Percentiles rank a stretch among this genome's conserved stretches.
Conservation (phyloP, 2,113 vertebrate species). For the Pomatorhinus ruficollis region DNA sequence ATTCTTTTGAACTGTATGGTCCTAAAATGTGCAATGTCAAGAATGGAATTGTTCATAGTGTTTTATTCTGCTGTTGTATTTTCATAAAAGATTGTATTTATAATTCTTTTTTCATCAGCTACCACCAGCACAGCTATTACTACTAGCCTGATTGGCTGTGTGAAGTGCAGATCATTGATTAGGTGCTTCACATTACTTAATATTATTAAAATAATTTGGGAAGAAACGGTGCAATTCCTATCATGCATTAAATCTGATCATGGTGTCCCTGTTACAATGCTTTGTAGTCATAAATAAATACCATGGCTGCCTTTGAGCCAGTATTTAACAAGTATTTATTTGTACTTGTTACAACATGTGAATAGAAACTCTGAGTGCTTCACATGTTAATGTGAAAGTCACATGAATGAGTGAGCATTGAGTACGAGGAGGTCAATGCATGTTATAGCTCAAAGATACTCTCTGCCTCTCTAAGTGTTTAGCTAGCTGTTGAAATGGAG, state of each 20-base stretch:
- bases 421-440: not conserved
- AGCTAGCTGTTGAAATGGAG: not conserved
- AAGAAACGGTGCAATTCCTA: slow-evolving; percentile 37
- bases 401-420: slow-evolving; percentile 37
- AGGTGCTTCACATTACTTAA: not conserved
- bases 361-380: slow-evolving; percentile 39
- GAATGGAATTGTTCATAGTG: not conserved
- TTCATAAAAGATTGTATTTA: not conserved
- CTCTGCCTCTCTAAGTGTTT: not conserved
- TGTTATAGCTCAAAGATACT: slow-evolving; percentile 9
- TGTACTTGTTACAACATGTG: slow-evolving; percentile 29
- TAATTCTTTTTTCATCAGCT: not conserved
- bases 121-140: not conserved
- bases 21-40: not conserved
- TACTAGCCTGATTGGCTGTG: not conserved
- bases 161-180: not conserved
- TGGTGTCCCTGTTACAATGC: not conserved
- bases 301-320: not conserved
- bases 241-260: not conserved
- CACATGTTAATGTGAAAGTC: slow-evolving; percentile 64
- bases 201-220: slow-evolving; percentile 44
- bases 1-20: not conserved
- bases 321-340: slow-evolving; percentile 42
- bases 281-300: not conserved
- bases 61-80: not conserved